Conservation (phyloP, 2,888 invertebrate genomes). For the Hyposoter dolosus region DNA sequence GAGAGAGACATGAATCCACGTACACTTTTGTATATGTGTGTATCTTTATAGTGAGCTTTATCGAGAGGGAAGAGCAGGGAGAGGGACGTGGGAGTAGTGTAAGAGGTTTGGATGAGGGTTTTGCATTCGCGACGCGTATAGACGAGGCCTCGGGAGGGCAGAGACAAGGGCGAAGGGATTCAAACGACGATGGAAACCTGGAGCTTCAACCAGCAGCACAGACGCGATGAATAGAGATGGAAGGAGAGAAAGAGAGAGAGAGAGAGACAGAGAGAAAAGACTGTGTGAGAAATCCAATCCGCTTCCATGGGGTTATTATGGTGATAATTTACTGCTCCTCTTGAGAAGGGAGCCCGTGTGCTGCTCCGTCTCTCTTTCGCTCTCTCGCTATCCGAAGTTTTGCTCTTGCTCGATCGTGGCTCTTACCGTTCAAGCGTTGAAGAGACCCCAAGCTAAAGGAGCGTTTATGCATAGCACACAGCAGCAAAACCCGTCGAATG, state of each 20-base stretch:
- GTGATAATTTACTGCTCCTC: slow-evolving; percentile 81
- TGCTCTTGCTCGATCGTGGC: slow-evolving; percentile 30
- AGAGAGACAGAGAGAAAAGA: slow-evolving; percentile 67
- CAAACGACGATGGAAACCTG: slow-evolving; percentile 40
- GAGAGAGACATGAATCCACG: slow-evolving; percentile 49
- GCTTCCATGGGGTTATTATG: slow-evolving; percentile 81
- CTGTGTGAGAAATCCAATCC: slow-evolving; percentile 83
- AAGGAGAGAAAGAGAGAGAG: slow-evolving; percentile 33
- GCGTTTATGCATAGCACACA: slow-evolving; percentile 66
- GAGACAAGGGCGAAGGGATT: slow-evolving; percentile 59
- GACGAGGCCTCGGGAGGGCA: slow-evolving; percentile 48
- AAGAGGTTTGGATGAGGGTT: slow-evolving; percentile 51
- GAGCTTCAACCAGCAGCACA: slow-evolving; percentile 46
- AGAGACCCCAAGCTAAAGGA: slow-evolving; percentile 53
- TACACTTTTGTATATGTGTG: slow-evolving; percentile 45
- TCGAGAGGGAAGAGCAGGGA: slow-evolving; percentile 34
- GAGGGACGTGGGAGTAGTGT: slow-evolving; percentile 56
- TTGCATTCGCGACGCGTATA: slow-evolving; percentile 33
- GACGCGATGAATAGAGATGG: slow-evolving; percentile 40
- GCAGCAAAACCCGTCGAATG: slow-evolving; percentile 55
- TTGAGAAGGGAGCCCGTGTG: slow-evolving; percentile 73
- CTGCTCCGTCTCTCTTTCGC: slow-evolving; percentile 46
- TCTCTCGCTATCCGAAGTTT: not conserved
- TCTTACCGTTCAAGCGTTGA: slow-evolving; percentile 58
- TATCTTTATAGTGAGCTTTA: slow-evolving; percentile 13